Percentiles rank a stretch among this genome's conserved stretches.
These are phyloP conservation scores for Onychostoma macrolepis DNA, from an alignment of 2,113 vertebrate species.

Conservation along the genomic window DNA sequence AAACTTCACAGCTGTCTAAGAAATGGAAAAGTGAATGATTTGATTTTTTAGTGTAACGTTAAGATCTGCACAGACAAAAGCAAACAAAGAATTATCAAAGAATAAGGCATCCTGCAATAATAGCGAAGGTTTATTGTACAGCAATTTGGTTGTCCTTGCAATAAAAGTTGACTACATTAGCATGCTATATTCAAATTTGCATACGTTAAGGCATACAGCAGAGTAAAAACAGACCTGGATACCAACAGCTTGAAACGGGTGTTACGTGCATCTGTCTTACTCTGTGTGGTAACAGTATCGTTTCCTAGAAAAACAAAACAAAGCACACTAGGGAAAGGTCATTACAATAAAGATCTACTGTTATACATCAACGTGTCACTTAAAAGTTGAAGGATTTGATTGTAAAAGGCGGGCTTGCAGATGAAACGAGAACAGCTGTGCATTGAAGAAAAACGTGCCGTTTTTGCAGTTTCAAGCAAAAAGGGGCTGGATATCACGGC, in stretches of 20 bases:
- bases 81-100: constrained; percentile 72
- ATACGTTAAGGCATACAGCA: constrained; percentile 29
- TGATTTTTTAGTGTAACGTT: constrained; percentile 54
- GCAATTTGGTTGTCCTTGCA: constrained; percentile 58
- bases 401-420: neutral
- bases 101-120: constrained; percentile 76
- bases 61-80: constrained; percentile 58
- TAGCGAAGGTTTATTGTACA: constrained; percentile 46
- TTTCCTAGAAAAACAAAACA: neutral
- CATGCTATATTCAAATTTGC: constrained; percentile 2
- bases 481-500: neutral
- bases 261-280: neutral
- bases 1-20: constrained; percentile 5
- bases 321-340: neutral
- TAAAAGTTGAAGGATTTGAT: neutral
- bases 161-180: constrained; percentile 52
- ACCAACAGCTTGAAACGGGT: neutral
- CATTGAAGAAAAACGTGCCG: neutral
- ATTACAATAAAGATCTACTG: neutral
- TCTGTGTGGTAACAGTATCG: neutral
- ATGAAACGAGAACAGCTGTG: neutral
- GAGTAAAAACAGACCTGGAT: constrained; percentile 13
- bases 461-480: neutral
- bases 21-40: neutral
- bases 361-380: neutral